Conservation (phyloP, 2,797 vertebrate genomes). For the Cossypha heuglini region DNA sequence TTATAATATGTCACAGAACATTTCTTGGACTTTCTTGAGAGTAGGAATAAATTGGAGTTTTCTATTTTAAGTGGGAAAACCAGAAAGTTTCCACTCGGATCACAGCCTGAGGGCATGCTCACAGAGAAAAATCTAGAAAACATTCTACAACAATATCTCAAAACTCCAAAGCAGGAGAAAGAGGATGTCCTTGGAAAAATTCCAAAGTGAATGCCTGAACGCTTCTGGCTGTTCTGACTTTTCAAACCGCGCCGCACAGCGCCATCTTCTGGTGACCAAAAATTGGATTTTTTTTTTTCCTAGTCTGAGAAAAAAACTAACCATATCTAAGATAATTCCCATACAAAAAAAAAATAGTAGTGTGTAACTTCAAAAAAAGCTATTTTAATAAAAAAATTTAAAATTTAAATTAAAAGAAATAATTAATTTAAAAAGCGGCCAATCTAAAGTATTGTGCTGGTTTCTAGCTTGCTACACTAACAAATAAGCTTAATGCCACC, state of each 20-base stretch:
- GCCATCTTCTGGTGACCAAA: constrained; percentile 70
- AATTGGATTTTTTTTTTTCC: neutral
- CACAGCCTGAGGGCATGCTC: neutral
- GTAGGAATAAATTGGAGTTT: neutral
- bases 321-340: neutral
- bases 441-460: neutral
- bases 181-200: neutral
- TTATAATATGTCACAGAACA: neutral
- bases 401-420: accelerated
- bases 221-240: neutral
- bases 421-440: neutral
- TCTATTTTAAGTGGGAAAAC: neutral
- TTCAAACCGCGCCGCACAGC: constrained; percentile 18
- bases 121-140: neutral
- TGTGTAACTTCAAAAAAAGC: neutral
- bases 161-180: neutral
- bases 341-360: neutral
- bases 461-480: neutral
- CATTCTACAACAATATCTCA: neutral
- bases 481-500: neutral
- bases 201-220: neutral
- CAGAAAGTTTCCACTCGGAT: neutral
- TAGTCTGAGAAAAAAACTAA: neutral
- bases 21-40: neutral
- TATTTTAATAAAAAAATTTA: neutral